Conservation (phyloP, 2,888 invertebrate species). For the Microplitis manilae region DNA sequence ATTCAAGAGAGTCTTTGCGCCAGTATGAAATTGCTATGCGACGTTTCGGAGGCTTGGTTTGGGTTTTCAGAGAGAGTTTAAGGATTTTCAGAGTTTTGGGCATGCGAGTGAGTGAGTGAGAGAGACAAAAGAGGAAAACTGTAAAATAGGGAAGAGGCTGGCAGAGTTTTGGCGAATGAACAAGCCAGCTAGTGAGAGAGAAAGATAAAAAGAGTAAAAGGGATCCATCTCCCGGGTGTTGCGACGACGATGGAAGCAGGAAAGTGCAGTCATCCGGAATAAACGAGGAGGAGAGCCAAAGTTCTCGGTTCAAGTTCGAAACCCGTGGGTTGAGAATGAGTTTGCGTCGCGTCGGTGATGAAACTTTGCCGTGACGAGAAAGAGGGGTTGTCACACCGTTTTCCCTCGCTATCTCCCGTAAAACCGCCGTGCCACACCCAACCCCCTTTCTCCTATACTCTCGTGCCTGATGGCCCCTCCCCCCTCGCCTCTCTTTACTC, state of each 20-base stretch:
- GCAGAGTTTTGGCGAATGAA: no score
- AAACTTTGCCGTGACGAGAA: conserved; percentile 71
- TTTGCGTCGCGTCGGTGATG: conserved; percentile 69
- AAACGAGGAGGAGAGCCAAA: conserved; percentile 71
- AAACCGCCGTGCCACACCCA: conserved; percentile 45
- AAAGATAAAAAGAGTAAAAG: conserved; percentile 35
- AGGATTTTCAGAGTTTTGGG: background rate
- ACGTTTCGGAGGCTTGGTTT: conserved; percentile 38
- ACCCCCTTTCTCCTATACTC: conserved; percentile 32
- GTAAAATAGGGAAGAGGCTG: no score
- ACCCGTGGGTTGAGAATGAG: conserved; percentile 65
- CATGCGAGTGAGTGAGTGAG: conserved; percentile 29
- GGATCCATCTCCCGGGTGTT: conserved; percentile 56
- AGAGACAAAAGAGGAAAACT: conserved; percentile 40
- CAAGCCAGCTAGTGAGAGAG: conserved; percentile 9
- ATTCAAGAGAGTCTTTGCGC: conserved; percentile 51
- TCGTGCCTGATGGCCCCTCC: conserved; percentile 49
- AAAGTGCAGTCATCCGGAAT: conserved; percentile 71
- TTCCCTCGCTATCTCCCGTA: conserved; percentile 44
- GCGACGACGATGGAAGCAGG: conserved; percentile 60
- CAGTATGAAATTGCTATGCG: conserved; percentile 66
- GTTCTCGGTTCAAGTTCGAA: conserved; percentile 70
- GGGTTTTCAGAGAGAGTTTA: background rate
- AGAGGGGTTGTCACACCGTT: conserved; percentile 67
- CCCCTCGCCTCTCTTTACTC: conserved; percentile 35